Percentiles rank a stretch among this genome's conserved stretches.
Evolutionary conservation across 1,140 invertebrate genomes (phyloP).

Genomic region (Musca vetustissima): DNA sequence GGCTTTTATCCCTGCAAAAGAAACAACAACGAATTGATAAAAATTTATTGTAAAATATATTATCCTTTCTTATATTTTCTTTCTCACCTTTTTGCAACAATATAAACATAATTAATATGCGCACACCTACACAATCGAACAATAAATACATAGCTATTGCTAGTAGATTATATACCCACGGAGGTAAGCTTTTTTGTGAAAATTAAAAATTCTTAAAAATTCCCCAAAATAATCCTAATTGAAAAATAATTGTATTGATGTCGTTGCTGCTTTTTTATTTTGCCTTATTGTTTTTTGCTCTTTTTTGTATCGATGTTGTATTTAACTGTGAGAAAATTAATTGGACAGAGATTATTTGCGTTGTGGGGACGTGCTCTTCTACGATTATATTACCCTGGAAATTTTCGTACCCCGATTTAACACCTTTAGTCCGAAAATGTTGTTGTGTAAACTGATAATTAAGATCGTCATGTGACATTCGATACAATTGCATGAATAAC

Average conservation of each 20-base stretch:
- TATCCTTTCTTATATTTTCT: too few species aligned
- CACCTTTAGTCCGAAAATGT: too few species aligned
- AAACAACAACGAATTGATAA: not conserved
- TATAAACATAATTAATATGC: too few species aligned
- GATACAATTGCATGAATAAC: too few species aligned
- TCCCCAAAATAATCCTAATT: not conserved
- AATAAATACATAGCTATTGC: slow-evolving; percentile 59
- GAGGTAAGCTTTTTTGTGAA: slow-evolving; percentile 58
- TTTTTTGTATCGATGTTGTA: not conserved
- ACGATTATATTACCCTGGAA: too few species aligned
- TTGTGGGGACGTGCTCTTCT: not conserved
- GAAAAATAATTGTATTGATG: not conserved
- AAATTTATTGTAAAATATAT: too few species aligned
- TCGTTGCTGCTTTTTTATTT: not conserved
- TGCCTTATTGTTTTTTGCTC: too few species aligned
- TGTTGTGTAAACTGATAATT: not conserved
- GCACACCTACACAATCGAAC: slow-evolving; percentile 29
- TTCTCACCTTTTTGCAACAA: too few species aligned
- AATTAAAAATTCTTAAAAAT: not conserved
- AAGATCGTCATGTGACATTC: too few species aligned
- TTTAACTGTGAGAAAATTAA: too few species aligned
- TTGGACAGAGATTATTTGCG: too few species aligned
- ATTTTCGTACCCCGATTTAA: too few species aligned
- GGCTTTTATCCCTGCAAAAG: not conserved
- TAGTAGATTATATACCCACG: slow-evolving; percentile 65